phyloP scores from a whole-genome alignment of 2,797 vertebrate species.

The Mergus octosetaceus region DNA sequence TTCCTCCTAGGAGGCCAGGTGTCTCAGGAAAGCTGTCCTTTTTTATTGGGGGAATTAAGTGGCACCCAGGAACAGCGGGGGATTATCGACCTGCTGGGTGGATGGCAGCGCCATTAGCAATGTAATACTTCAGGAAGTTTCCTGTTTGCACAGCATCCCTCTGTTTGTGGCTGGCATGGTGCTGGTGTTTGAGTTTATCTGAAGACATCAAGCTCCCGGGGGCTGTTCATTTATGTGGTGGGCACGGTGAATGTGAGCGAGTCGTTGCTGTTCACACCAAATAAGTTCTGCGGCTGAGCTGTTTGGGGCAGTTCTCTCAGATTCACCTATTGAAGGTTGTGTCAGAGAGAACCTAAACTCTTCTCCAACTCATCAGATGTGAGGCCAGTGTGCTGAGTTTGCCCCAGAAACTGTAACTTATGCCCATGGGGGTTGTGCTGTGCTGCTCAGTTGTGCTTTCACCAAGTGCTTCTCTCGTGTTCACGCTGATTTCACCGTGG shows the following conservation, averaged over 20 bases:
- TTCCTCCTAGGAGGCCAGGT: slow-evolving; percentile 25
- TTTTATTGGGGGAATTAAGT: not conserved
- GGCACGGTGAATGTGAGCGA: not conserved
- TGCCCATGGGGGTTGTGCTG: not conserved
- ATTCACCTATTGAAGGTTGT: not conserved
- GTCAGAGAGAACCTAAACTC: not conserved
- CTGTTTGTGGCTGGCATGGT: not conserved
- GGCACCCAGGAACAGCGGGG: not conserved
- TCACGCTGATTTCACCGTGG: rapidly evolving
- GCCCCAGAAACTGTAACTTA: no score
- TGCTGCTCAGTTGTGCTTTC: rapidly evolving
- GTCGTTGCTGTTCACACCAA: not conserved
- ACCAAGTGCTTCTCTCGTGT: not conserved
- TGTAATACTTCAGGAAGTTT: slow-evolving; percentile 26
- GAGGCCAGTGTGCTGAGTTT: not conserved
- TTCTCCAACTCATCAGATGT: not conserved
- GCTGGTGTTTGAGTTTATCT: not conserved
- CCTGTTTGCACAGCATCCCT: not conserved
- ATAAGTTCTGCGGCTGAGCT: not conserved
- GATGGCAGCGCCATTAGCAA: slow-evolving; percentile 22
- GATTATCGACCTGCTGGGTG: not conserved
- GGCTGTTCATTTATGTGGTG: not conserved
- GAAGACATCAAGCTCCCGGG: not conserved
- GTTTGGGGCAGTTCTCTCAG: not conserved
- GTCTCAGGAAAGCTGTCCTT: not conserved